These are phyloP conservation scores for Cyclophora punctaria DNA, from an alignment of 2,888 invertebrate genomes.

Conservation along the genomic window DNA sequence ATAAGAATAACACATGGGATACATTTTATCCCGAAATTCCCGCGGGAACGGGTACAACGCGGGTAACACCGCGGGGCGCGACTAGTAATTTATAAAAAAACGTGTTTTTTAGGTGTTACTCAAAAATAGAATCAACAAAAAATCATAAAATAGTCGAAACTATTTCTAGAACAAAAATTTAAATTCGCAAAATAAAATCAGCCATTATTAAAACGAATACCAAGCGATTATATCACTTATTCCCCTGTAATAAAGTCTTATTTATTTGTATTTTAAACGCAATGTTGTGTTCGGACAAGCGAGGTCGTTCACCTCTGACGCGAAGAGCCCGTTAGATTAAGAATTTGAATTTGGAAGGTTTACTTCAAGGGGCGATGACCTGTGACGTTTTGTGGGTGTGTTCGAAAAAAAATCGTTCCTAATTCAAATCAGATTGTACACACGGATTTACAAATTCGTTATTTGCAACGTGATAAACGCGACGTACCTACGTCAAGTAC, in stretches of 20 bases:
- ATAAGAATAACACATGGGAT: too few species aligned
- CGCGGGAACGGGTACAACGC: too few species aligned
- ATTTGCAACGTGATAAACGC: too few species aligned
- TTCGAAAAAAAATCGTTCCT: constrained; percentile 1
- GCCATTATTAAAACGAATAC: not conserved
- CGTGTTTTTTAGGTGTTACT: too few species aligned
- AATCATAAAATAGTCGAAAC: not conserved
- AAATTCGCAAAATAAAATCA: constrained; percentile 4
- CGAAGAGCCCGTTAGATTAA: constrained; percentile 51
- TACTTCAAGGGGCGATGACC: constrained; percentile 24
- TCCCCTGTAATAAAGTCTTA: constrained; percentile 27
- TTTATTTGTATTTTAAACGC: constrained; percentile 25
- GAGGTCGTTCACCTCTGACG: constrained; percentile 57
- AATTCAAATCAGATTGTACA: too few species aligned
- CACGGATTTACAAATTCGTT: too few species aligned
- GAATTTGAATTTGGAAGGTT: constrained; percentile 58
- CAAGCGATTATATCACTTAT: constrained; percentile 14
- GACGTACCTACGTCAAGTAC: too few species aligned
- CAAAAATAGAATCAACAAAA: not conserved
- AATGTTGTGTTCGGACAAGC: constrained; percentile 48
- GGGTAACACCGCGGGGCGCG: too few species aligned
- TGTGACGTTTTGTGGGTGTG: constrained; percentile 39
- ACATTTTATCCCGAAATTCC: too few species aligned
- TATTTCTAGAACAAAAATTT: constrained; percentile 1
- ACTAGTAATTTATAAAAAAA: too few species aligned